Conservation (phyloP, 2,797 vertebrate species). For the Trachurus trachurus region DNA sequence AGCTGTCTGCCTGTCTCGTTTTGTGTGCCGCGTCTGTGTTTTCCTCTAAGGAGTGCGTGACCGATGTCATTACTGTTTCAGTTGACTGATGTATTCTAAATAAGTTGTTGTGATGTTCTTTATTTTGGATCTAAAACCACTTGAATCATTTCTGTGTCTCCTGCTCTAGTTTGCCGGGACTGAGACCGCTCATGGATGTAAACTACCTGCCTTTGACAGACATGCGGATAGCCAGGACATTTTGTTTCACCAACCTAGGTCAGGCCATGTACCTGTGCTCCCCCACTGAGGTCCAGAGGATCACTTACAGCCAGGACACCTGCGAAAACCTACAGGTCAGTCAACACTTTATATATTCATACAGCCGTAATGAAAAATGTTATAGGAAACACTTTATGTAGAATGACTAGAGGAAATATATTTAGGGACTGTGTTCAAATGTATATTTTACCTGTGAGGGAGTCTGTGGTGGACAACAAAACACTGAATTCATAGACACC, state of each 20-base stretch:
- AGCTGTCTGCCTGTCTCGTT: slow-evolving; percentile 39
- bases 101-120: background rate
- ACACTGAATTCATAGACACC: background rate
- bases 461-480: background rate
- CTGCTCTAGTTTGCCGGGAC: slow-evolving; percentile 92
- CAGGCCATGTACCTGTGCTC: slow-evolving; percentile 98
- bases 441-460: background rate
- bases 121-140: background rate
- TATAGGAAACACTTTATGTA: background rate
- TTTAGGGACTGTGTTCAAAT: background rate
- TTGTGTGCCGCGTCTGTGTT: slow-evolving; percentile 8
- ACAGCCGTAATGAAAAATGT: background rate
- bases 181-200: slow-evolving; percentile 97
- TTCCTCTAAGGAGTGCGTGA: background rate
- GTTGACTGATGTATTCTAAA: background rate
- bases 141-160: slow-evolving; percentile 32
- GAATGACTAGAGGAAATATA: background rate
- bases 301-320: slow-evolving; percentile 98
- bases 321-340: slow-evolving; percentile 98
- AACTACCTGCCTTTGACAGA: slow-evolving; percentile 99
- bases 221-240: slow-evolving; percentile 99
- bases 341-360: background rate
- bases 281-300: slow-evolving; percentile 98
- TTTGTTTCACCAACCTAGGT: slow-evolving; percentile 98
- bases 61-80: slow-evolving; percentile 14